A percentile compares a stretch with the other conserved stretches of the same genome.
Evolutionary conservation across 2,113 vertebrate species (phyloP).

Genomic region (Marmota monax): DNA sequence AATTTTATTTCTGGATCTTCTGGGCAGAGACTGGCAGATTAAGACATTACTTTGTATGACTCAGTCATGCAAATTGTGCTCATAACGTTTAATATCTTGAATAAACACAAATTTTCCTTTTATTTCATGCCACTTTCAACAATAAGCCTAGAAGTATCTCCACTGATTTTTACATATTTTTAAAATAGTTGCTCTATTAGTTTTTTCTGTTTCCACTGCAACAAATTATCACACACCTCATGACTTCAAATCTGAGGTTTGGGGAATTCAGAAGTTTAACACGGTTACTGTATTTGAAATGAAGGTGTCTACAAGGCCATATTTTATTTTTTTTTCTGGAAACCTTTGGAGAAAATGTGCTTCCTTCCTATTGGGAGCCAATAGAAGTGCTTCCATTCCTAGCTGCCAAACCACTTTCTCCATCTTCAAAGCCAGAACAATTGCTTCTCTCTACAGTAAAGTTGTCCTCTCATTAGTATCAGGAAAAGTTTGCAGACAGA

Average conservation of each 20-base stretch:
- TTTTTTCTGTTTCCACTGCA: not conserved
- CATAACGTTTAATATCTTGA: not conserved
- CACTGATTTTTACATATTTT: not conserved
- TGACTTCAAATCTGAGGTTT: not conserved
- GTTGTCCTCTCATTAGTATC: not conserved
- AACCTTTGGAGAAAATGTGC: not conserved
- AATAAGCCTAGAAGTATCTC: not conserved
- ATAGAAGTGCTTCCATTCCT: no score
- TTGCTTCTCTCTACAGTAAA: not conserved
- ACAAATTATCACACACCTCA: not conserved
- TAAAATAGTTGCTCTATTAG: not conserved
- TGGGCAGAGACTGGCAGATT: not conserved
- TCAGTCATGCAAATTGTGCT: not conserved
- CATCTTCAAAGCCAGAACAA: not conserved
- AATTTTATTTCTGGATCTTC: not conserved
- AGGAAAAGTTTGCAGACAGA: not conserved
- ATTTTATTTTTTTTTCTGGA: not conserved
- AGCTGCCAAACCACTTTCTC: not conserved
- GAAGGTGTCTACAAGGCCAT: not conserved
- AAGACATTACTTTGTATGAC: not conserved
- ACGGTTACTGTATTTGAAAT: not conserved
- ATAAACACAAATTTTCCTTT: not conserved
- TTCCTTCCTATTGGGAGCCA: not conserved
- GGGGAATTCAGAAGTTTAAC: not conserved
- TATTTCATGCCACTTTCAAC: not conserved